Conservation (phyloP, 2,797 vertebrate species). For the Halcyon chelicuti region DNA sequence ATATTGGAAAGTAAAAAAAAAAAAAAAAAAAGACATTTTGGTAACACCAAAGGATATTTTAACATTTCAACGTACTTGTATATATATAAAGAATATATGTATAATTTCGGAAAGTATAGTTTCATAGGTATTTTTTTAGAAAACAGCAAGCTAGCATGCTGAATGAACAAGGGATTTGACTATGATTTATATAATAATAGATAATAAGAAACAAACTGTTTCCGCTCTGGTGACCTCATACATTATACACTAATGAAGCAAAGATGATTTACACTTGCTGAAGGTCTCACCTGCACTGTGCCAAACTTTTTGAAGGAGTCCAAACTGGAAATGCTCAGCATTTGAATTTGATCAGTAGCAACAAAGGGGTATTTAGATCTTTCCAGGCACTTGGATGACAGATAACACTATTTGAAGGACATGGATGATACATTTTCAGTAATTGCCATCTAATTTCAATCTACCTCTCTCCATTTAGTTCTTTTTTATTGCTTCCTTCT, state of each 20-base stretch:
- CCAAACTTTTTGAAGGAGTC: background rate
- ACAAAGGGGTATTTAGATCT: constrained; percentile 36
- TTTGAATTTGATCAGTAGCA: background rate
- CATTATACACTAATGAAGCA: background rate
- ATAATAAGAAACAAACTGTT: background rate
- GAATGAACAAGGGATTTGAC: background rate
- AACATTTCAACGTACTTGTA: background rate
- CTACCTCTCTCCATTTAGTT: constrained; percentile 32
- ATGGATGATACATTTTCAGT: constrained; percentile 36
- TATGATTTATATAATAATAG: background rate
- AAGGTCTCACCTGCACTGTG: background rate
- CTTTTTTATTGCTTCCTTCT: constrained; percentile 23
- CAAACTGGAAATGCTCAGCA: background rate
- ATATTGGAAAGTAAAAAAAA: background rate
- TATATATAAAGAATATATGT: background rate
- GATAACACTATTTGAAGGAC: constrained; percentile 12
- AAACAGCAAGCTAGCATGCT: background rate
- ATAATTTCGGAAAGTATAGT: background rate
- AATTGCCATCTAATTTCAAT: constrained; percentile 47
- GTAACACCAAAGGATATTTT: background rate
- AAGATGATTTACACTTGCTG: background rate
- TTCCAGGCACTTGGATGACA: background rate
- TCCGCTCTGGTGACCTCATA: background rate
- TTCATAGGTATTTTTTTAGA: background rate
- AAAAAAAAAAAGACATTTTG: background rate